Conservation (phyloP, 1,140 invertebrate genomes). For the Zaprionus ornatus region DNA sequence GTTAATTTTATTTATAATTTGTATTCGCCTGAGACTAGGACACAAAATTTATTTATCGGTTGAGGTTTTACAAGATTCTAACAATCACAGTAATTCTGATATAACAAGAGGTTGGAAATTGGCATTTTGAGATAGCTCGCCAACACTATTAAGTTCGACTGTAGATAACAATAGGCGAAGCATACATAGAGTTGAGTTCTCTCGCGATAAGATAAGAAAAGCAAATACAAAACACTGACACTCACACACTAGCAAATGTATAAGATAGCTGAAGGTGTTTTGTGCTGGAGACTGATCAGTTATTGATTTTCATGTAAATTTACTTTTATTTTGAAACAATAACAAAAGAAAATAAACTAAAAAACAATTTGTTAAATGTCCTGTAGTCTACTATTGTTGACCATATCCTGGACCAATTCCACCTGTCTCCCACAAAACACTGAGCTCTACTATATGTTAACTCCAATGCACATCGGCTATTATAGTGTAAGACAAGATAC, state of each 20-base stretch:
- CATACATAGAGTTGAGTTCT: slow-evolving; percentile 5
- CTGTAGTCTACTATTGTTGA: slow-evolving; percentile 11
- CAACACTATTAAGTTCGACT: slow-evolving; percentile 20
- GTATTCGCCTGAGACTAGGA: slow-evolving; percentile 1
- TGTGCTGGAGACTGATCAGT: slow-evolving; percentile 67
- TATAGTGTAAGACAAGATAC: slow-evolving; percentile 18
- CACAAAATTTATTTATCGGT: slow-evolving; percentile 12
- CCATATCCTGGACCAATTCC: slow-evolving; percentile 18
- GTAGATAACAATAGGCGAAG: slow-evolving; percentile 14
- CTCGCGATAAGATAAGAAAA: slow-evolving; percentile 26
- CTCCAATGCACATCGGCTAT: slow-evolving; percentile 25
- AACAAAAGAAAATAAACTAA: slow-evolving; percentile 2
- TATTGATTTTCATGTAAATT: slow-evolving; percentile 28
- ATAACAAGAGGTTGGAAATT: slow-evolving; percentile 1
- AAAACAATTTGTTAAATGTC: slow-evolving; percentile 13
- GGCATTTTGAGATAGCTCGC: slow-evolving; percentile 10
- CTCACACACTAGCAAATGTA: slow-evolving; percentile 14
- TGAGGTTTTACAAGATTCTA: slow-evolving; percentile 2
- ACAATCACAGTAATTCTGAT: neutral
- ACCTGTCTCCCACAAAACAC: slow-evolving; percentile 14
- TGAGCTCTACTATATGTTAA: neutral
- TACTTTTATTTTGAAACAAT: slow-evolving; percentile 6
- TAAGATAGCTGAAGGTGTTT: slow-evolving; percentile 29
- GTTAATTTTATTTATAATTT: slow-evolving; percentile 18
- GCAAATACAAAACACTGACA: slow-evolving; percentile 34